Percentiles rank a stretch among this genome's conserved stretches.
These are phyloP conservation scores for Pipistrellus pygmaeus DNA, from an alignment of 2,797 vertebrate species.

Conservation along the genomic window DNA sequence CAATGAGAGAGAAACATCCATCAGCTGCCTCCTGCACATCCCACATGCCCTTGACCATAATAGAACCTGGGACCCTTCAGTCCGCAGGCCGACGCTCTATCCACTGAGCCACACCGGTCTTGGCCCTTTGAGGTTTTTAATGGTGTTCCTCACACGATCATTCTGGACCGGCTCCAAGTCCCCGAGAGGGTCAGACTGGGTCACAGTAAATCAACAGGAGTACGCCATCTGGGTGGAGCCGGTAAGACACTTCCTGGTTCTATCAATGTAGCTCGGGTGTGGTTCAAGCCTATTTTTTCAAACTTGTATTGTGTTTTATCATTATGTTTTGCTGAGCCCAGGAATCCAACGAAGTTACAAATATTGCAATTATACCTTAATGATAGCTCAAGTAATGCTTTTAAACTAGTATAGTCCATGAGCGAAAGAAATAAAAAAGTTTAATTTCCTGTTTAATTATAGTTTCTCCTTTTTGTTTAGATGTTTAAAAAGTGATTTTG, in stretches of 20 bases:
- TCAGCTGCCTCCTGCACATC: no score
- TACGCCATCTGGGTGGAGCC: background rate
- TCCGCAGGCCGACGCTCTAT: no score
- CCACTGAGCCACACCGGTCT: no score
- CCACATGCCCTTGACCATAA: no score
- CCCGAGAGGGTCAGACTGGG: background rate
- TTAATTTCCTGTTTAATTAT: constrained; percentile 38
- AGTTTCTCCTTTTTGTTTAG: constrained; percentile 19
- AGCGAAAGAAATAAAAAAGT: constrained; percentile 8
- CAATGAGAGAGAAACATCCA: no score
- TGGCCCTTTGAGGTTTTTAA: background rate
- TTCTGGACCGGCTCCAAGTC: background rate
- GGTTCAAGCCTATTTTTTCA: background rate
- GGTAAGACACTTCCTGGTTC: background rate
- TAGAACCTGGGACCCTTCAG: no score
- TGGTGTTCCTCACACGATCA: background rate
- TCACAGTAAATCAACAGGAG: background rate
- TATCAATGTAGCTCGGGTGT: background rate
- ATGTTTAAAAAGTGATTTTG: constrained; percentile 20
- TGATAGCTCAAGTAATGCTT: background rate
- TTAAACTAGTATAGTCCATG: background rate
- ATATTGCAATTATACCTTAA: background rate
- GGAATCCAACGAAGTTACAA: background rate
- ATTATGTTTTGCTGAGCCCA: background rate
- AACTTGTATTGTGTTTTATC: background rate